Evolutionary conservation across 35 echinoderm and acorn worm genomes (phyloP).

Genomic region (Heliocidaris erythrogramma): DNA sequence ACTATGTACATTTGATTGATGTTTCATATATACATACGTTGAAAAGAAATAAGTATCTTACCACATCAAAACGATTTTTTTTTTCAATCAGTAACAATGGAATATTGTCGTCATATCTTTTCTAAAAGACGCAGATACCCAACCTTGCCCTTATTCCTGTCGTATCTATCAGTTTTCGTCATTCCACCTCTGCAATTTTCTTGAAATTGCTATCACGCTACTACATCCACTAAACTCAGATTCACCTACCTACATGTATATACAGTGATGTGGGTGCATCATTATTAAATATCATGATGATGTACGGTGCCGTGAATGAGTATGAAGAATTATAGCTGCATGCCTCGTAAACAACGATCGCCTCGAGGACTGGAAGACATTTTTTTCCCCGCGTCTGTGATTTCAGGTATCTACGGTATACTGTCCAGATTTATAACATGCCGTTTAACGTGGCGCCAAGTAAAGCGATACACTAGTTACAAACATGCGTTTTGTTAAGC

Average conservation of each 20-base stretch:
- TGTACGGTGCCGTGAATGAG: background rate
- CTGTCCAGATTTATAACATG: background rate
- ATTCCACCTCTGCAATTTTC: background rate
- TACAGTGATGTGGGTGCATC: background rate
- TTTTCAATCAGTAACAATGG: too few relatives aligned
- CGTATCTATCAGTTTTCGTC: too few relatives aligned
- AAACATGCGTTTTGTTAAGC: background rate
- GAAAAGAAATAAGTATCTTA: too few relatives aligned
- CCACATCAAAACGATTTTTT: too few relatives aligned
- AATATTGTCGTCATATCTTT: too few relatives aligned
- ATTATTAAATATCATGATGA: background rate
- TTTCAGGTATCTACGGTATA: background rate
- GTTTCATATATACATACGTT: too few relatives aligned
- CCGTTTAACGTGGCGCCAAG: background rate
- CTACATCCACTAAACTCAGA: background rate
- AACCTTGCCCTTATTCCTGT: too few relatives aligned
- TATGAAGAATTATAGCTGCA: background rate
- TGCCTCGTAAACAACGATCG: background rate
- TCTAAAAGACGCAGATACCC: too few relatives aligned
- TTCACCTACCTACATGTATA: background rate
- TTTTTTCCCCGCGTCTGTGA: background rate
- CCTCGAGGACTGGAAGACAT: background rate
- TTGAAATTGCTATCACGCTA: background rate
- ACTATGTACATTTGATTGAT: too few relatives aligned
- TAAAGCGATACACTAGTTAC: background rate